Percentiles rank a stretch among this genome's conserved stretches.
phyloP scores from a whole-genome alignment of 2,113 vertebrate genomes.

The Platanista minor region DNA sequence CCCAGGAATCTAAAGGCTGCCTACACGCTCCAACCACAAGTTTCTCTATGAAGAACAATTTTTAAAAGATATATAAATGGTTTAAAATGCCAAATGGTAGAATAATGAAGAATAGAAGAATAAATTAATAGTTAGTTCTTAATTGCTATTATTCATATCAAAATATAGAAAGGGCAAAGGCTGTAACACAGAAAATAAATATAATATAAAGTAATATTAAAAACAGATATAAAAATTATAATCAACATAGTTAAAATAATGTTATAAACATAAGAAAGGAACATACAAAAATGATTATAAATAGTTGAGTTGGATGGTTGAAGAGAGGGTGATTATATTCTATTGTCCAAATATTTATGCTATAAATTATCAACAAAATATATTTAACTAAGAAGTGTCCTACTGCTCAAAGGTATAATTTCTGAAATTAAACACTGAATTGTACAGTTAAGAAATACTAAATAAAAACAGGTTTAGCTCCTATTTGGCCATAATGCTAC shows the following conservation, averaged over 20 bases:
- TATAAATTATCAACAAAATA: neutral
- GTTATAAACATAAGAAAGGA: neutral
- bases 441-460: neutral
- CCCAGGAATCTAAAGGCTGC: constrained; percentile 87
- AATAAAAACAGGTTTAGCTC: neutral
- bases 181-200: neutral
- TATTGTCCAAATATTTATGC: constrained; percentile 19
- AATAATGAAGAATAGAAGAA: neutral
- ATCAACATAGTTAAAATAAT: neutral
- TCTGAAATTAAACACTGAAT: constrained; percentile 31
- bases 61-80: constrained; percentile 14
- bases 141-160: neutral
- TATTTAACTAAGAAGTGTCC: neutral
- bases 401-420: neutral
- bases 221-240: neutral
- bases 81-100: neutral
- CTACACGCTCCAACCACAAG: constrained; percentile 87
- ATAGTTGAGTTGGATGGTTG: neutral
- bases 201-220: neutral
- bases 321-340: neutral
- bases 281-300: neutral
- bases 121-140: neutral
- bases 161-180: neutral
- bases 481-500: neutral
- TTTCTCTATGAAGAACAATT: constrained; percentile 85